Percentiles rank a stretch among this genome's conserved stretches.
These are phyloP conservation scores for Seira musarum DNA, from an alignment of 2,888 invertebrate species.

Conservation along the genomic window DNA sequence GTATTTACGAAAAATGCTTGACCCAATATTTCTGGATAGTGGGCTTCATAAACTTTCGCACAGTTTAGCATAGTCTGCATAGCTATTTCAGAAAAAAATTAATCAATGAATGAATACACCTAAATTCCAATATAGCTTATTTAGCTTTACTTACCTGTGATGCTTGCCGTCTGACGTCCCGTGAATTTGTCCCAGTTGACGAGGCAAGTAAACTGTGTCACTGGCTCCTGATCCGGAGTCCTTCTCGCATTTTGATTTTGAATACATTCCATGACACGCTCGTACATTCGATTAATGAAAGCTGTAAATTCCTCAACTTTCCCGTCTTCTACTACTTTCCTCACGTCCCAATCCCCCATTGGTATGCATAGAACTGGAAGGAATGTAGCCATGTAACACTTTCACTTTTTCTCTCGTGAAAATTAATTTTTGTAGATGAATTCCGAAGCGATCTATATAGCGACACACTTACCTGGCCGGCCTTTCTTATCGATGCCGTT, in stretches of 20 bases:
- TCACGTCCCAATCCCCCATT: constrained; percentile 49
- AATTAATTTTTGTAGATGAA: background rate
- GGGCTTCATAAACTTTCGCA: constrained; percentile 31
- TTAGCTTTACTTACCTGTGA: too few relatives aligned
- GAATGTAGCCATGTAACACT: constrained; percentile 2
- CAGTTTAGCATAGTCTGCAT: constrained; percentile 25
- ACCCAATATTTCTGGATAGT: constrained; percentile 56
- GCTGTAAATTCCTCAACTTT: constrained; percentile 26
- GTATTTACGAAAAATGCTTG: constrained; percentile 52
- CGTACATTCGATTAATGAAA: constrained; percentile 49
- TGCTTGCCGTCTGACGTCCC: constrained; percentile 60
- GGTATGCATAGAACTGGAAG: constrained; percentile 26
- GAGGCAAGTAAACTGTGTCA: constrained; percentile 57
- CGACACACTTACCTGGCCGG: constrained; percentile 51
- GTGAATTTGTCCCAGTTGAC: constrained; percentile 66
- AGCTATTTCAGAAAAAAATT: background rate
- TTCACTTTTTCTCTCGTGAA: background rate
- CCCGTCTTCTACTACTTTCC: constrained; percentile 35
- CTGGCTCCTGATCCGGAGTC: constrained; percentile 21
- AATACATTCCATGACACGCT: constrained; percentile 39
- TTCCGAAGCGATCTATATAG: too few relatives aligned
- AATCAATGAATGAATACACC: too few relatives aligned
- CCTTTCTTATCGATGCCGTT: constrained; percentile 34
- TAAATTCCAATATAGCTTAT: too few relatives aligned
- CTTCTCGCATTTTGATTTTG: constrained; percentile 12